Conservation (phyloP, 2,888 invertebrate genomes). For the Nephrotoma flavescens region DNA sequence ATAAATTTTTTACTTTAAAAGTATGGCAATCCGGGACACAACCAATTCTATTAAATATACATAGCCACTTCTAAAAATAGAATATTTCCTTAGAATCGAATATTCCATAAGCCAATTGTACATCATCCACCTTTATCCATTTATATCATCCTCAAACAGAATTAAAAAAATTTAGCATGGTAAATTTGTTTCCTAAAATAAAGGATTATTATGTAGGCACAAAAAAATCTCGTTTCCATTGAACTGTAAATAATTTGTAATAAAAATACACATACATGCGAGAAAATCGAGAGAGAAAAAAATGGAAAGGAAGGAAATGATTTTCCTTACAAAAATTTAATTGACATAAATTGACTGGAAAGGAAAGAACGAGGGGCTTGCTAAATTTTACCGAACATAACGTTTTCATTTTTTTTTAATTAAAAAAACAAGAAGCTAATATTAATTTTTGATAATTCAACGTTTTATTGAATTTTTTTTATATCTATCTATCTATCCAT, state of each 20-base stretch:
- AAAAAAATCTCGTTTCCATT: background rate
- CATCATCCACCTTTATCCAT: background rate
- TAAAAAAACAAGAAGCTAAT: background rate
- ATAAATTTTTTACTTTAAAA: too few relatives aligned
- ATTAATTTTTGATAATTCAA: background rate
- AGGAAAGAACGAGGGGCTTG: background rate
- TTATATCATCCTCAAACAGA: background rate
- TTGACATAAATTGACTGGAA: background rate
- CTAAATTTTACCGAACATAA: background rate
- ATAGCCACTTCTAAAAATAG: background rate
- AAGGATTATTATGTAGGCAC: background rate
- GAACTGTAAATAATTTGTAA: background rate
- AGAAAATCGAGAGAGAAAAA: background rate
- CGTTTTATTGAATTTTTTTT: background rate
- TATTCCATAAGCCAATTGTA: background rate
- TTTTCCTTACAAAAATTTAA: background rate
- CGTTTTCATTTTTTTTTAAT: background rate
- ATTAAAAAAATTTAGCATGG: background rate
- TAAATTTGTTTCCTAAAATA: background rate
- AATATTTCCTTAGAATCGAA: background rate
- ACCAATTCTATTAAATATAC: too few relatives aligned
- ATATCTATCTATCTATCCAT: background rate
- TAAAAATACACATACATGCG: background rate
- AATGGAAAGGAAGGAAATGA: background rate
- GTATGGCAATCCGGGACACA: too few relatives aligned